These are phyloP conservation scores for Drosophila truncata DNA, from an alignment of 1,140 invertebrate species.

Conservation along the genomic window DNA sequence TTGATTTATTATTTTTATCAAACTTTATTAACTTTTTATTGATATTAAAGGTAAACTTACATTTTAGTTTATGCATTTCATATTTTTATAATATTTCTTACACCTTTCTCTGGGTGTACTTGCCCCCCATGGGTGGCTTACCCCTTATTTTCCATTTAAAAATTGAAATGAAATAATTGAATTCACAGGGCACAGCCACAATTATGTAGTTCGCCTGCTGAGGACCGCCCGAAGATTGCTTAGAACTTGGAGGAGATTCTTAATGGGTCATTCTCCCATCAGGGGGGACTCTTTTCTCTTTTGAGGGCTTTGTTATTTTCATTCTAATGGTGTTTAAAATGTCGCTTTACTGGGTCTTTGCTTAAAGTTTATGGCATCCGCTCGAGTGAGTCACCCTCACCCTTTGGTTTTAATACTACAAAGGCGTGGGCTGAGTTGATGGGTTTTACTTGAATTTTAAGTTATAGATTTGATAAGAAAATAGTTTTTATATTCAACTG, in stretches of 20 bases:
- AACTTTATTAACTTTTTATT: not conserved
- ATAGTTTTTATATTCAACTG: conserved; percentile 4
- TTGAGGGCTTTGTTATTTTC: conserved; percentile 24
- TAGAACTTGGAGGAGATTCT: conserved; percentile 23
- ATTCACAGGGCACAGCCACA: conserved; percentile 15
- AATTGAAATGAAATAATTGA: conserved; percentile 48
- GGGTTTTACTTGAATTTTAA: conserved; percentile 2
- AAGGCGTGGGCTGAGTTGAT: conserved; percentile 15
- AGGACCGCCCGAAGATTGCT: conserved; percentile 28
- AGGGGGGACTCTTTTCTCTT: conserved; percentile 1
- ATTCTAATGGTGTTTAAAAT: conserved; percentile 20
- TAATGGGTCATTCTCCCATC: conserved; percentile 27
- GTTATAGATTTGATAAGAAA: conserved; percentile 2
- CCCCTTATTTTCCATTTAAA: conserved; percentile 18
- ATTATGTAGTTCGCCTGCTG: conserved; percentile 35
- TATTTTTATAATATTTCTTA: not conserved
- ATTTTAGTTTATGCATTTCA: no score
- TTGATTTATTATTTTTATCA: not conserved
- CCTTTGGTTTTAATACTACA: conserved; percentile 2
- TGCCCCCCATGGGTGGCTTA: conserved; percentile 2
- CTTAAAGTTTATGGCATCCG: conserved; percentile 56
- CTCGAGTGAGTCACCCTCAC: conserved; percentile 44
- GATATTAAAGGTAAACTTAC: not conserved
- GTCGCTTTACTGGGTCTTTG: conserved; percentile 16
- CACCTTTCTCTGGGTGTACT: not conserved